These are phyloP conservation scores for Redunca redunca DNA, from an alignment of 2,113 vertebrate genomes.

Conservation along the genomic window DNA sequence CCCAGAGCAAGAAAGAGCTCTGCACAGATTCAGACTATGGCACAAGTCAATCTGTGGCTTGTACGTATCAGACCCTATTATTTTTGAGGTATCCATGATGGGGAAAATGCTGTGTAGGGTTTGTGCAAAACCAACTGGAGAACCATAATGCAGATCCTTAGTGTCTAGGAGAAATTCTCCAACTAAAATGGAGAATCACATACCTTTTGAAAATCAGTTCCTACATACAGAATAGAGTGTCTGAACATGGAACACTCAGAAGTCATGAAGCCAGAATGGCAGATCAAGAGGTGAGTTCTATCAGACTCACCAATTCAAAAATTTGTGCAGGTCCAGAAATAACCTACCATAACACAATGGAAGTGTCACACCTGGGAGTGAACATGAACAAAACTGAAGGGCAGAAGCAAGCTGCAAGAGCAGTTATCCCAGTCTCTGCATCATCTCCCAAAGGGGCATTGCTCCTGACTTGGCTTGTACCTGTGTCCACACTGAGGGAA, in stretches of 20 bases:
- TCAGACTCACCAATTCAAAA: background rate
- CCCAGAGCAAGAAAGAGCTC: background rate
- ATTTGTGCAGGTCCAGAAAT: background rate
- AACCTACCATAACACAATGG: background rate
- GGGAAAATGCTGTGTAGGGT: background rate
- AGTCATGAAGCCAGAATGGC: background rate
- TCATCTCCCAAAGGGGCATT: background rate
- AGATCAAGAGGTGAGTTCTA: background rate
- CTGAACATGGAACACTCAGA: background rate
- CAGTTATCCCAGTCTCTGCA: background rate
- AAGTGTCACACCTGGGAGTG: background rate
- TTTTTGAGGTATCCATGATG: background rate
- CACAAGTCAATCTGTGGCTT: background rate
- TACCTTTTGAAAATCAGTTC: background rate
- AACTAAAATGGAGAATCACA: background rate
- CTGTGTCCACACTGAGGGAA: background rate
- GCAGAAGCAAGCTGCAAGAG: background rate
- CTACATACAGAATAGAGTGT: background rate
- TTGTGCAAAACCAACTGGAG: background rate
- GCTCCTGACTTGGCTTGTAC: background rate
- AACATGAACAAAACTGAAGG: background rate
- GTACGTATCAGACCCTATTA: background rate
- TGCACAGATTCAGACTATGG: background rate
- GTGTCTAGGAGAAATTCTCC: background rate
- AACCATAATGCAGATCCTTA: background rate